Evolutionary conservation across 2,888 invertebrate species (phyloP).

Genomic region (Nomada fabriciana): DNA sequence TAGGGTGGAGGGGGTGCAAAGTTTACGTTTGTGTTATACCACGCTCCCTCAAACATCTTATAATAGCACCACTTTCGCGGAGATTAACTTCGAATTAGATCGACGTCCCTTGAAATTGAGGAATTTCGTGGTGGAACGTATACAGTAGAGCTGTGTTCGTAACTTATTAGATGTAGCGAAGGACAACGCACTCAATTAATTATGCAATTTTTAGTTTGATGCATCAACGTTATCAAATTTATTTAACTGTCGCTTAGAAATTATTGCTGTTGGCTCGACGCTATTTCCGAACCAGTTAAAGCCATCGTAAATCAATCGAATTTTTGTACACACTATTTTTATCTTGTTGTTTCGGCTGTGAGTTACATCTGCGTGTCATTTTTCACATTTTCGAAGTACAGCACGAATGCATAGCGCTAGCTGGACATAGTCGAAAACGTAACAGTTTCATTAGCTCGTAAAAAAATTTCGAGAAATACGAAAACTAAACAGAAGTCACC

Average conservation of each 20-base stretch:
- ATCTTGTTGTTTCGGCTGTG: no score
- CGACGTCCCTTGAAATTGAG: slow-evolving; percentile 14
- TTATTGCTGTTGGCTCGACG: no score
- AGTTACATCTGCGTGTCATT: background rate
- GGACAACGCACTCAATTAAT: no score
- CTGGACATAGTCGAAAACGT: slow-evolving; percentile 6
- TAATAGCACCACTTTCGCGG: slow-evolving; percentile 49
- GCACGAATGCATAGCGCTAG: slow-evolving; percentile 22
- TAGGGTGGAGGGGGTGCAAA: slow-evolving; percentile 28
- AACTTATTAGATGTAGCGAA: background rate
- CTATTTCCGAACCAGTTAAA: no score
- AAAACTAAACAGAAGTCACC: slow-evolving; percentile 28
- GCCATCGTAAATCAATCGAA: no score
- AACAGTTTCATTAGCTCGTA: slow-evolving; percentile 32
- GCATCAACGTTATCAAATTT: no score
- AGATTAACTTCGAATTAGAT: slow-evolving; percentile 49
- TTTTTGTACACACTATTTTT: no score
- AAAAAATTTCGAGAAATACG: slow-evolving; percentile 13
- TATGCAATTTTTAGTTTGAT: no score
- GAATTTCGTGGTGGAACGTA: slow-evolving; percentile 13
- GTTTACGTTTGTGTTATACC: slow-evolving; percentile 45
- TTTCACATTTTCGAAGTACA: slow-evolving; percentile 1
- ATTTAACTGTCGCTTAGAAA: no score
- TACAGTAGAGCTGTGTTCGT: background rate
- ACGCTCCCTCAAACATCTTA: slow-evolving; percentile 41